Conservation (phyloP, 2,797 vertebrate species). For the Capromys pilorides region DNA sequence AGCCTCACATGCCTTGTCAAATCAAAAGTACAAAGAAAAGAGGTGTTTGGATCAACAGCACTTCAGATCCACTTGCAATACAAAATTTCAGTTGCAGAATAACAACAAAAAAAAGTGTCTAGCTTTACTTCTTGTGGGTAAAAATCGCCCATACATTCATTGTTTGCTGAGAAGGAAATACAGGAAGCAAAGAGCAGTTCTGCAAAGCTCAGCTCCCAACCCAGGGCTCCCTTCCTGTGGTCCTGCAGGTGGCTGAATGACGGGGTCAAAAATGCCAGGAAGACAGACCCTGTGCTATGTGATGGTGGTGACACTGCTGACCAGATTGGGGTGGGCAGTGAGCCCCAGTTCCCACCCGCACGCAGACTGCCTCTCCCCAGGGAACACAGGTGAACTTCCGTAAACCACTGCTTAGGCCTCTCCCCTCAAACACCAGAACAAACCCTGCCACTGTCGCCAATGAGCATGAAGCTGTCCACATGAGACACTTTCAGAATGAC, state of each 20-base stretch:
- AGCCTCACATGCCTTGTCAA: conserved; percentile 9
- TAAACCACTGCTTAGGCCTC: background rate
- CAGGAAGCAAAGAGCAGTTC: background rate
- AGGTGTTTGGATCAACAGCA: conserved; percentile 20
- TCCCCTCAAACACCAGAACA: conserved; percentile 22
- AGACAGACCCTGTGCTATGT: background rate
- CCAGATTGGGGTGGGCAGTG: background rate
- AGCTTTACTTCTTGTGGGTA: background rate
- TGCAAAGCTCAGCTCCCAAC: background rate
- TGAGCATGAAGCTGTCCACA: conserved; percentile 63
- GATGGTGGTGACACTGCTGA: background rate
- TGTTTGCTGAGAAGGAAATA: conserved; percentile 44
- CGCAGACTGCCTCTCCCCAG: background rate
- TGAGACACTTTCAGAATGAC: conserved; percentile 75
- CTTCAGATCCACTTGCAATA: background rate
- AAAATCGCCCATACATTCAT: background rate
- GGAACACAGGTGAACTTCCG: background rate
- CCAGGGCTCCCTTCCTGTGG: background rate
- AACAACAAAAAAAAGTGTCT: background rate
- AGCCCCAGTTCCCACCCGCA: background rate
- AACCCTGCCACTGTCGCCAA: background rate
- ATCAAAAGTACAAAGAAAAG: conserved; percentile 38
- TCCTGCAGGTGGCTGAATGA: background rate
- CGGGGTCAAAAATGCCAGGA: background rate
- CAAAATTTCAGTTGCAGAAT: conserved; percentile 16